A percentile compares a stretch with the other conserved stretches of the same genome.
Conservation (phyloP, 2,888 invertebrate species). For the Camptogramma bilineatum region DNA sequence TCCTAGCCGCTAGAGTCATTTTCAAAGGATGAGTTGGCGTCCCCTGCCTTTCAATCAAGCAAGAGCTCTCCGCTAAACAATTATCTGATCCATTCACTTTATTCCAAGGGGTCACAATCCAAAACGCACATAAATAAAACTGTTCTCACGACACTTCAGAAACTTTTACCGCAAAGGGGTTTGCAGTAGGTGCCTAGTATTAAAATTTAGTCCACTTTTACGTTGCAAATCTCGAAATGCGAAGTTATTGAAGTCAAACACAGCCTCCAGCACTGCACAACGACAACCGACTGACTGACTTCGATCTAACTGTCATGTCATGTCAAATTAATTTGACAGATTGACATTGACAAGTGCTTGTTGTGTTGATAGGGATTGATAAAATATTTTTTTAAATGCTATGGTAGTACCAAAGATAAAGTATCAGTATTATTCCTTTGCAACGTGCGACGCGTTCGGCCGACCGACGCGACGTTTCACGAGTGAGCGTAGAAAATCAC, state of each 20-base stretch:
- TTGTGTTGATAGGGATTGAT: not conserved
- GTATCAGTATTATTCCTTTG: no score
- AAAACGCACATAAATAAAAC: slow-evolving; percentile 1
- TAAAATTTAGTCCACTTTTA: not conserved
- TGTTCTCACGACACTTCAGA: not conserved
- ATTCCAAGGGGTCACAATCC: slow-evolving; percentile 64
- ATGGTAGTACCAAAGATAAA: no score
- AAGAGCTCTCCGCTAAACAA: slow-evolving; percentile 57
- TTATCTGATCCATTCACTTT: slow-evolving; percentile 58
- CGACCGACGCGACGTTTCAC: no score
- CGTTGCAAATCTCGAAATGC: not conserved
- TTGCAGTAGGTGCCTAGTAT: not conserved
- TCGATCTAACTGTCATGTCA: no score
- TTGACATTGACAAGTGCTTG: not conserved
- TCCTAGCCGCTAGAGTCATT: slow-evolving; percentile 77
- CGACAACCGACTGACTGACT: not conserved
- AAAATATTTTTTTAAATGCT: not conserved
- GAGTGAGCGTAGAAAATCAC: no score
- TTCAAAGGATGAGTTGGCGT: slow-evolving; percentile 60
- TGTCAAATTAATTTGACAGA: not conserved
- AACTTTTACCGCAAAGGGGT: not conserved
- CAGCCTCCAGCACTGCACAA: not conserved
- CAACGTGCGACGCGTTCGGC: no score
- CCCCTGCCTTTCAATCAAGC: slow-evolving; percentile 65
- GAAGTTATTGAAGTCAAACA: not conserved